These are phyloP conservation scores for Coleophora deauratella DNA, from an alignment of 2,888 invertebrate genomes.

Conservation along the genomic window DNA sequence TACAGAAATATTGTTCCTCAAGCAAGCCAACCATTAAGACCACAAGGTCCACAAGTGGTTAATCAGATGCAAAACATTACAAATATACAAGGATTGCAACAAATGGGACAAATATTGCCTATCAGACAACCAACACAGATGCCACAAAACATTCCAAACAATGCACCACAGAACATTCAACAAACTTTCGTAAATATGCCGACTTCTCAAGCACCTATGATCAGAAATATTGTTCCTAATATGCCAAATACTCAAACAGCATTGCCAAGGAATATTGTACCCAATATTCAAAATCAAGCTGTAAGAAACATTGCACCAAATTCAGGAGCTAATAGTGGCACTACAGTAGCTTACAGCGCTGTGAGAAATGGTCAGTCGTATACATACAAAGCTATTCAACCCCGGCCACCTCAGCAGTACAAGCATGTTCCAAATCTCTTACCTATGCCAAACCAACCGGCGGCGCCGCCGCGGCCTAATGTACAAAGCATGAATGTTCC, in stretches of 20 bases:
- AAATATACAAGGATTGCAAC: constrained; percentile 8
- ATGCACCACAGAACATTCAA: constrained; percentile 2
- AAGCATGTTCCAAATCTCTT: constrained; percentile 13
- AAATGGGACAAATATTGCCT: constrained; percentile 16
- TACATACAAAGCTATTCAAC: constrained; percentile 42
- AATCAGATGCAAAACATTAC: not conserved
- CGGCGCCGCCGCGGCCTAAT: not conserved
- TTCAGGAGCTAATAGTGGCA: constrained; percentile 8
- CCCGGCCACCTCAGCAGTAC: constrained; percentile 24
- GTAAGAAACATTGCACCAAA: not conserved
- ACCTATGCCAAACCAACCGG: constrained; percentile 3
- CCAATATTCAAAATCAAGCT: not conserved
- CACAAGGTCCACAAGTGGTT: not conserved
- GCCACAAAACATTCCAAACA: constrained; percentile 9
- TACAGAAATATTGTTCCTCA: constrained; percentile 4
- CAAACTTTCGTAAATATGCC: constrained; percentile 5
- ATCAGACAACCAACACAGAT: not conserved
- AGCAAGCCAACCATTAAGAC: constrained; percentile 1
- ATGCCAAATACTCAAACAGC: constrained; percentile 19
- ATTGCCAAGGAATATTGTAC: constrained; percentile 1
- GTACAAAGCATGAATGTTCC: constrained; percentile 6
- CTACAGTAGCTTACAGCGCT: constrained; percentile 17
- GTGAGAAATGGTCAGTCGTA: constrained; percentile 29
- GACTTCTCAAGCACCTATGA: not conserved
- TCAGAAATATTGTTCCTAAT: not conserved